Evolutionary conservation across 2,113 vertebrate species (phyloP).

Genomic region (Camelus dromedarius): DNA sequence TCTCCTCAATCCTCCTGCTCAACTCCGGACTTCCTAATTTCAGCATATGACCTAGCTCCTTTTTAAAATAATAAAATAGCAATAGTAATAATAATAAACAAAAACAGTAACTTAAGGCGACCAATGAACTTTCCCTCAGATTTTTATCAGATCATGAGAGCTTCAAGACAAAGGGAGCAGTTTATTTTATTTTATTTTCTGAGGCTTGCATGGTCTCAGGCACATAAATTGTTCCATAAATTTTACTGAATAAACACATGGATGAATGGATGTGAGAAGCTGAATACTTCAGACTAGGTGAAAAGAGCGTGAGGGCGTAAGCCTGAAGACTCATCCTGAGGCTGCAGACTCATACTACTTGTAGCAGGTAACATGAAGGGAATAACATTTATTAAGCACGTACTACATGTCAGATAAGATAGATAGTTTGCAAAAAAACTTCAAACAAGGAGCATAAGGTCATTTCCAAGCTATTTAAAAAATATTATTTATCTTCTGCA

Average conservation of each 20-base stretch:
- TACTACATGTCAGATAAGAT: not conserved
- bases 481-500: not conserved
- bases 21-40: no score
- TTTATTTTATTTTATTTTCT: not conserved
- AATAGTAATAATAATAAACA: not conserved
- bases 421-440: not conserved
- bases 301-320: not conserved
- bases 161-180: not conserved
- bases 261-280: not conserved
- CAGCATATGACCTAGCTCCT: not conserved
- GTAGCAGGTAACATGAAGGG: not conserved
- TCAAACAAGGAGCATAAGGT: not conserved
- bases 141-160: not conserved
- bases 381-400: not conserved
- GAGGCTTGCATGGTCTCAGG: not conserved
- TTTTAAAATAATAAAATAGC: not conserved
- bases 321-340: not conserved
- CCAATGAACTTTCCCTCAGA: not conserved
- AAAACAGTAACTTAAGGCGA: not conserved
- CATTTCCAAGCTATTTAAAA: not conserved
- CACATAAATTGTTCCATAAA: not conserved
- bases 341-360: not conserved
- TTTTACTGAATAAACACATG: not conserved
- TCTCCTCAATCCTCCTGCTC: not conserved
- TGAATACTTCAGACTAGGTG: not conserved